These are phyloP conservation scores for Himalopsyche phryganea DNA, from an alignment of 1,140 invertebrate species.

Conservation along the genomic window DNA sequence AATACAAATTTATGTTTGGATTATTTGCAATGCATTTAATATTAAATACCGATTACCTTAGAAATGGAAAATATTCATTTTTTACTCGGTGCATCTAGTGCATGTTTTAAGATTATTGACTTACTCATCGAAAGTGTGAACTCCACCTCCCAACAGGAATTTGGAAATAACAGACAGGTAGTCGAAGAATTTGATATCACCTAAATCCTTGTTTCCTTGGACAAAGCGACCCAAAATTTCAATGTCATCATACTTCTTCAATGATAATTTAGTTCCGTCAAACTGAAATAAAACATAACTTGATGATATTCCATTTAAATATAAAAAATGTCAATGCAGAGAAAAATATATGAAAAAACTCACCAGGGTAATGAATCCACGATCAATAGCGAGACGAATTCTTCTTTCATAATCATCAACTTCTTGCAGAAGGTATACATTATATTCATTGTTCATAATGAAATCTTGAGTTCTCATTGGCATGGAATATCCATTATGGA, in stretches of 20 bases:
- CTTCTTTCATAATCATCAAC: constrained; percentile 57
- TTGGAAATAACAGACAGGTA: constrained; percentile 37
- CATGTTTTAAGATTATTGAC: no score
- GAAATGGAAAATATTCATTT: no score
- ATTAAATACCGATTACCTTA: no score
- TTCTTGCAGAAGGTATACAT: constrained; percentile 48
- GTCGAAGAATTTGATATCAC: constrained; percentile 43
- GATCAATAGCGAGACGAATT: constrained; percentile 61
- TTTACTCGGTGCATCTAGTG: no score
- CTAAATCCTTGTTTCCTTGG: constrained; percentile 52
- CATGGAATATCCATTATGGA: constrained; percentile 62
- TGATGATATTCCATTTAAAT: background rate
- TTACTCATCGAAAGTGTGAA: constrained; percentile 17
- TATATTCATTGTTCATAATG: constrained; percentile 47
- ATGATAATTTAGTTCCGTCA: constrained; percentile 48
- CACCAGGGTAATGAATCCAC: constrained; percentile 56
- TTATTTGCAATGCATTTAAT: no score
- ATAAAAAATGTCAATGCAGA: constrained; percentile 1
- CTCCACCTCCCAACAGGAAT: constrained; percentile 19
- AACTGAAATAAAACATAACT: constrained; percentile 10
- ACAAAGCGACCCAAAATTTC: constrained; percentile 55
- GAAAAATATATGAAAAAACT: constrained; percentile 14
- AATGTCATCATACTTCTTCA: constrained; percentile 54
- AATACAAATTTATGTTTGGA: no score
- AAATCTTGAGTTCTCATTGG: constrained; percentile 49